Percentiles rank a stretch among this genome's conserved stretches.
Conservation (phyloP, 2,113 vertebrate species). For the Serilophus lunatus region DNA sequence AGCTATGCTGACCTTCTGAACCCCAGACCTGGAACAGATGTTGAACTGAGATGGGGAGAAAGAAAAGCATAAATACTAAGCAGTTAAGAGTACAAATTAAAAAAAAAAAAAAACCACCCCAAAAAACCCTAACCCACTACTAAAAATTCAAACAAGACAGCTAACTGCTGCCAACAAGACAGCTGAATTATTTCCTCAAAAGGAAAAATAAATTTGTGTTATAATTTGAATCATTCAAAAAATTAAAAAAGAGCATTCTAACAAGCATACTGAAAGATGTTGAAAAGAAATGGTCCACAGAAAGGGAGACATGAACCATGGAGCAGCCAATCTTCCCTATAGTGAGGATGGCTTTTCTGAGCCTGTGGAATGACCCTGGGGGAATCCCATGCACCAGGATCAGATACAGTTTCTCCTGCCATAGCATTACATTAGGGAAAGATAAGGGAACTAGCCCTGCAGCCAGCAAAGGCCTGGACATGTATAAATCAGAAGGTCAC, state of each 20-base stretch:
- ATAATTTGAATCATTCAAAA: slow-evolving; percentile 23
- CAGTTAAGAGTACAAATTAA: neutral
- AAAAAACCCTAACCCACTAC: neutral
- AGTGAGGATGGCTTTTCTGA: neutral
- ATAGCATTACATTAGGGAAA: neutral
- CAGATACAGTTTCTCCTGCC: neutral
- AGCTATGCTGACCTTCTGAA: slow-evolving; percentile 11
- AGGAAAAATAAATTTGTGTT: slow-evolving; percentile 50
- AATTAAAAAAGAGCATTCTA: neutral
- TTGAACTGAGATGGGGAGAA: slow-evolving; percentile 1
- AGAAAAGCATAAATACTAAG: slow-evolving; percentile 13
- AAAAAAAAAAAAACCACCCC: neutral
- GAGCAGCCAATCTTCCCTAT: neutral
- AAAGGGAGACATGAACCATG: neutral
- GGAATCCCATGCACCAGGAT: neutral
- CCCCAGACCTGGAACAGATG: neutral
- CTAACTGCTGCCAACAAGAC: slow-evolving; percentile 44
- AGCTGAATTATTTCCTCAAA: slow-evolving; percentile 54
- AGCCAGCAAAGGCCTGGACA: neutral
- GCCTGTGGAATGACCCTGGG: neutral
- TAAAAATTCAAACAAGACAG: slow-evolving; percentile 36
- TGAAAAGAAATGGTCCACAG: neutral
- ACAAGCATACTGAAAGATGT: neutral
- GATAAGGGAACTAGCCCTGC: neutral
- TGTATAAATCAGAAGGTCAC: neutral